Evolutionary conservation across 2,797 vertebrate genomes (phyloP).

Genomic region (Phrynocephalus guinanensis): DNA sequence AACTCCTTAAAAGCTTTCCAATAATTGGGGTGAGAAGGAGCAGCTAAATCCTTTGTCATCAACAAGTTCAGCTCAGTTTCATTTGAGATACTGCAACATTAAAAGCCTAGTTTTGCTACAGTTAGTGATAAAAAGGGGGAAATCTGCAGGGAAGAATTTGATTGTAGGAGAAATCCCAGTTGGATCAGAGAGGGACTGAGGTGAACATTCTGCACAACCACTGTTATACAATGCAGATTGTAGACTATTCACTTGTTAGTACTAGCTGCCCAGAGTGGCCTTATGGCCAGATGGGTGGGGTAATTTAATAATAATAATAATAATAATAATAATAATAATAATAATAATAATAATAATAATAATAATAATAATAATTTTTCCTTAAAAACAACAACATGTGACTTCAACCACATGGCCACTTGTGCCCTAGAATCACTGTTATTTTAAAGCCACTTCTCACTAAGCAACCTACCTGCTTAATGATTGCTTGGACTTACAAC

Average conservation of each 20-base stretch:
- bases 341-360: no score
- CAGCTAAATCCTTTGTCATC: constrained; percentile 25
- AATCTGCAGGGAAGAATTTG: background rate
- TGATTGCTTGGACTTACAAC: no score
- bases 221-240: background rate
- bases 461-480: no score
- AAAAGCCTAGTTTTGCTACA: background rate
- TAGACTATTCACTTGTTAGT: background rate
- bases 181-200: background rate
- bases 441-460: background rate
- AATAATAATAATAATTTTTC: background rate
- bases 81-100: constrained; percentile 9
- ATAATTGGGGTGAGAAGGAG: constrained; percentile 30
- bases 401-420: background rate
- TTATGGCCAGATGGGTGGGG: no score
- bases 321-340: no score
- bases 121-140: constrained; percentile 8
- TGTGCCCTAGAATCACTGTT: background rate
- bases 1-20: constrained; percentile 28
- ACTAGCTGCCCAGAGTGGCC: no score
- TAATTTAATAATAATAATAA: no score
- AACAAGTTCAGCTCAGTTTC: constrained; percentile 9
- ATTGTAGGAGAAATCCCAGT: background rate
- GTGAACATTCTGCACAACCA: background rate
- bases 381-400: background rate